These are phyloP conservation scores for Schizaphis graminum DNA, from an alignment of 2,888 invertebrate species.

Conservation along the genomic window DNA sequence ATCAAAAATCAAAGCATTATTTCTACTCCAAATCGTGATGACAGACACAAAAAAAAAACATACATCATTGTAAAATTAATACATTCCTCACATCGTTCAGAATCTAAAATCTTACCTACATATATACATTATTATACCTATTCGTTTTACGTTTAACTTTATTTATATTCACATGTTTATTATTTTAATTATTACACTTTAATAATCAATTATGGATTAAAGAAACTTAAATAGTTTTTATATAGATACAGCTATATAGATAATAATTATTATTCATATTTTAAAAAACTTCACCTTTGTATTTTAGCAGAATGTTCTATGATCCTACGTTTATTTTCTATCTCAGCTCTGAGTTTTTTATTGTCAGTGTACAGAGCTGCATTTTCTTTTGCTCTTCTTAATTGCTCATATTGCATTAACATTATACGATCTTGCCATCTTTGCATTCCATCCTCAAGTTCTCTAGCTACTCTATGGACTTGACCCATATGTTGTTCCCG, in stretches of 20 bases:
- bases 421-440: slow-evolving; percentile 71
- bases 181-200: no score
- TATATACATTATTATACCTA: no score
- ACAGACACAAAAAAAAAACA: no score
- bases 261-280: background rate
- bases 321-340: slow-evolving; percentile 69
- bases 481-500: slow-evolving; percentile 69
- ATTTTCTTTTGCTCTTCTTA: slow-evolving; percentile 70
- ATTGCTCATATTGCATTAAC: slow-evolving; percentile 70
- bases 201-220: background rate
- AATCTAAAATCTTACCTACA: background rate
- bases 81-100: no score
- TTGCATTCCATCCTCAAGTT: slow-evolving; percentile 70
- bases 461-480: slow-evolving; percentile 70
- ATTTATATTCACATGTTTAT: background rate
- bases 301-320: slow-evolving; percentile 69
- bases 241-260: background rate
- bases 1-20: no score
- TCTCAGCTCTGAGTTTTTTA: slow-evolving; percentile 69
- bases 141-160: no score
- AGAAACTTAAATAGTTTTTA: background rate
- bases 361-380: slow-evolving; percentile 70
- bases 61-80: no score
- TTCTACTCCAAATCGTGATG: no score
- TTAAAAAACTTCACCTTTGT: slow-evolving; percentile 68